Evolutionary conservation across 2,888 invertebrate species (phyloP).

Genomic region (Dicyrtoma fusca): DNA sequence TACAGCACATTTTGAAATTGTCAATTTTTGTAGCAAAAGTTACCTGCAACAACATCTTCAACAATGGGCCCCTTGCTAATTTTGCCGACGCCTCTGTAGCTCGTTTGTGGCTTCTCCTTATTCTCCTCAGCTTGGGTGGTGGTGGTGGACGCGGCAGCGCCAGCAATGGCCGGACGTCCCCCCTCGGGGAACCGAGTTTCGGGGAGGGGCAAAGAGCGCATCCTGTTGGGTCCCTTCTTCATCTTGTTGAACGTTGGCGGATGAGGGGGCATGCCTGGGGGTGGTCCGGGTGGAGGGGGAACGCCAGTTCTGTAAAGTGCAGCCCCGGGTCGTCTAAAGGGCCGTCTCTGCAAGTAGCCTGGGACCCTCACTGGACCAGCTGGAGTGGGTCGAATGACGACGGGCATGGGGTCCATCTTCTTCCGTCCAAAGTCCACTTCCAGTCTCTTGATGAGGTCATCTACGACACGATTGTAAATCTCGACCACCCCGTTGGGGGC

Average conservation of each 20-base stretch:
- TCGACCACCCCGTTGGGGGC: slow-evolving; percentile 56
- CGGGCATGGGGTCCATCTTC: slow-evolving; percentile 55
- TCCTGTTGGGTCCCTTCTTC: slow-evolving; percentile 25
- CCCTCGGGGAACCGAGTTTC: slow-evolving; percentile 46
- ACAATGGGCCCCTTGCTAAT: slow-evolving; percentile 50
- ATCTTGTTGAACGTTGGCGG: slow-evolving; percentile 19
- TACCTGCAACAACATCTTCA: slow-evolving; percentile 40
- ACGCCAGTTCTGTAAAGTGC: slow-evolving; percentile 50
- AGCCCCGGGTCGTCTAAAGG: slow-evolving; percentile 55
- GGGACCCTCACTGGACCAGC: slow-evolving; percentile 56
- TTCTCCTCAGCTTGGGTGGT: background rate
- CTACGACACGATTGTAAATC: slow-evolving; percentile 56
- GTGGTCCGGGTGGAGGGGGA: slow-evolving; percentile 19
- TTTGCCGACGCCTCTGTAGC: slow-evolving; percentile 50
- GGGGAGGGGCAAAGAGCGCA: background rate
- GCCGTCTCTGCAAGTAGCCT: slow-evolving; percentile 54
- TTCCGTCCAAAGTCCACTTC: slow-evolving; percentile 50
- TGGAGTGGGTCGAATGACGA: slow-evolving; percentile 55
- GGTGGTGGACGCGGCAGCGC: background rate
- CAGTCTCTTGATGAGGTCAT: slow-evolving; percentile 52
- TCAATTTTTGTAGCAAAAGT: too few species aligned
- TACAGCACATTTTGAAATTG: too few species aligned
- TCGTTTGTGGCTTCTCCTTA: background rate
- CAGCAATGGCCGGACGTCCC: slow-evolving; percentile 35
- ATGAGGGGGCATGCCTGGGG: background rate